A percentile compares a stretch with the other conserved stretches of the same genome.
phyloP scores from a whole-genome alignment of 2,797 vertebrate species.

The Geotrypetes seraphini region DNA sequence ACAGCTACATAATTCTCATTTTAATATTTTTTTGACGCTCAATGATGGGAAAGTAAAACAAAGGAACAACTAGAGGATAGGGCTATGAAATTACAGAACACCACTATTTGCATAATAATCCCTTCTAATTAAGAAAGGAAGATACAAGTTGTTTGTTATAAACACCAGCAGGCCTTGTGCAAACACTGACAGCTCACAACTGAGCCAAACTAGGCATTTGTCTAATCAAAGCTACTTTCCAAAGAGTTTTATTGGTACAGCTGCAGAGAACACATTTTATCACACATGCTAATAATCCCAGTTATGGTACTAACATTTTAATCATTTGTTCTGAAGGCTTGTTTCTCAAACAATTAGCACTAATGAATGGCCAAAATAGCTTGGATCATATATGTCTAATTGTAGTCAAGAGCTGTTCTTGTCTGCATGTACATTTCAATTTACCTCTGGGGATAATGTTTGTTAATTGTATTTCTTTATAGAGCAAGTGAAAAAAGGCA shows the following conservation, averaged over 20 bases:
- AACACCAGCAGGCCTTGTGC: conserved; percentile 53
- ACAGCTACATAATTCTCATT: too few relatives aligned
- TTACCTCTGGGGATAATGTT: conserved; percentile 72
- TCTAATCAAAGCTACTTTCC: conserved; percentile 41
- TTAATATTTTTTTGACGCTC: background rate
- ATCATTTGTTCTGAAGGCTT: conserved; percentile 68
- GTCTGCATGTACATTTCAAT: conserved; percentile 63
- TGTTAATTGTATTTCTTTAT: conserved; percentile 77
- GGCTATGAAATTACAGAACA: conserved; percentile 40
- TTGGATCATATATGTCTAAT: conserved; percentile 78
- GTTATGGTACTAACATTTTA: conserved; percentile 62
- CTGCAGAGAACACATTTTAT: conserved; percentile 48
- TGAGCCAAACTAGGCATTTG: conserved; percentile 33
- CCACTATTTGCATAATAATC: conserved; percentile 53
- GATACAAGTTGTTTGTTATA: conserved; percentile 55
- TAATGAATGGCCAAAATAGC: conserved; percentile 72
- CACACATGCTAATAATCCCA: conserved; percentile 63
- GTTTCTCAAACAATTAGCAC: conserved; percentile 74
- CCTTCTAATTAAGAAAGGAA: conserved; percentile 57
- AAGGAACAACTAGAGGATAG: conserved; percentile 36
- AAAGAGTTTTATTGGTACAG: conserved; percentile 46
- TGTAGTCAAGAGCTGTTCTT: conserved; percentile 63
- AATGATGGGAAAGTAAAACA: conserved; percentile 18
- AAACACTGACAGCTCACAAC: conserved; percentile 44
- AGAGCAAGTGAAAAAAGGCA: conserved; percentile 44